Evolutionary conservation across 1,140 invertebrate species (phyloP).

Genomic region (Papilio helenus): DNA sequence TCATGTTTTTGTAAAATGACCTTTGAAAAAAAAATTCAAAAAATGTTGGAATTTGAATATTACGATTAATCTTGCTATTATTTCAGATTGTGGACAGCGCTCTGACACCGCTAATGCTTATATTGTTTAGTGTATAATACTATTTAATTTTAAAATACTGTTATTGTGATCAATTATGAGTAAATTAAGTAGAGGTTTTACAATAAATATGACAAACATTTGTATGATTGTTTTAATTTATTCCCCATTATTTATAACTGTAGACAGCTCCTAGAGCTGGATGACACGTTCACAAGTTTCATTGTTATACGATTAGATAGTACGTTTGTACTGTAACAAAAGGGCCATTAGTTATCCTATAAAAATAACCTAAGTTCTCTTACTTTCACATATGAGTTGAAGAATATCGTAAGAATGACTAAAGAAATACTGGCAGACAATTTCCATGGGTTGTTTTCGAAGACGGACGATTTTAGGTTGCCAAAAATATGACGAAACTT

Average conservation of each 20-base stretch:
- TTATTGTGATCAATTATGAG: constrained; percentile 21
- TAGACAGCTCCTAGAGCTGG: no score
- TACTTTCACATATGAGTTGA: no score
- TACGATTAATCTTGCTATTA: constrained; percentile 2
- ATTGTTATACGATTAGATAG: no score
- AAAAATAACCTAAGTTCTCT: no score
- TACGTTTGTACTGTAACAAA: no score
- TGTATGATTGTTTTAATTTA: not conserved
- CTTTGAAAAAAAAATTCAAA: not conserved
- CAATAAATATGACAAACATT: constrained; percentile 22
- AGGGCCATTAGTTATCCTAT: no score
- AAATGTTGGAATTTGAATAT: not conserved
- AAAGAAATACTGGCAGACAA: no score
- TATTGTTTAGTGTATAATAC: constrained; percentile 17
- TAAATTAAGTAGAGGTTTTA: constrained; percentile 32
- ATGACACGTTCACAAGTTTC: no score
- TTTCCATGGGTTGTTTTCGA: no score
- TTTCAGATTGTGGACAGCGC: constrained; percentile 53
- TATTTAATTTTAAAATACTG: constrained; percentile 5
- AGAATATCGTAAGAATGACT: no score
- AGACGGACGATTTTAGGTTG: no score
- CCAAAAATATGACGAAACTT: no score
- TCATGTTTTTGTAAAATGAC: not conserved
- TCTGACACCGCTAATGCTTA: constrained; percentile 46
- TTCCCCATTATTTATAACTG: not conserved